Conservation (phyloP, 2,113 vertebrate genomes). For the Mustela lutreola region DNA sequence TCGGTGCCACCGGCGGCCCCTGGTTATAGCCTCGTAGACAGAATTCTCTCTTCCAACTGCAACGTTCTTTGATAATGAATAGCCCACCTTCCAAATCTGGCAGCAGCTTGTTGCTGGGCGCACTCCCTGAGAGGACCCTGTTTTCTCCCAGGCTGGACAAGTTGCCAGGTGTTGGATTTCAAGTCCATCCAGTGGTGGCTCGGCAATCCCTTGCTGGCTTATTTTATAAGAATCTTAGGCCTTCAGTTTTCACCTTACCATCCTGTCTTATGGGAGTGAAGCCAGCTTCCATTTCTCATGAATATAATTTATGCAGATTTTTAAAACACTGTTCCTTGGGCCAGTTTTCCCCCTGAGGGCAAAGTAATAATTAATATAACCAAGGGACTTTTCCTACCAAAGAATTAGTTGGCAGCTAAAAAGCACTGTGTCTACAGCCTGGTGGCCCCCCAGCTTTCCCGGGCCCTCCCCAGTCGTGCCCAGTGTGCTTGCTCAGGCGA, state of each 20-base stretch:
- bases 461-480: not conserved
- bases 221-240: not conserved
- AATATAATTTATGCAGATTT: not conserved
- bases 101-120: not conserved
- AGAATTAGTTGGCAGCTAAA: not conserved
- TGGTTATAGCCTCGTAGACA: constrained; percentile 53
- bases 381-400: not conserved
- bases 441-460: not conserved
- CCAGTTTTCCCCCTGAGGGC: not conserved
- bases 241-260: not conserved
- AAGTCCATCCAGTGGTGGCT: fast-evolving
- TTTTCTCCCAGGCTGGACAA: not conserved
- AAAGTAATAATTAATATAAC: not conserved
- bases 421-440: not conserved
- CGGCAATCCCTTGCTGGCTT: not conserved
- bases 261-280: not conserved
- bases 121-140: not conserved
- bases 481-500: fast-evolving
- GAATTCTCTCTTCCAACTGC: constrained; percentile 84
- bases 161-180: not conserved
- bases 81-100: constrained; percentile 70
- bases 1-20: constrained; percentile 65
- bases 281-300: not conserved
- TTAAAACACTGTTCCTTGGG: not conserved
- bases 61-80: constrained; percentile 87